These are phyloP conservation scores for Rhagium mordax DNA, from an alignment of 2,888 invertebrate genomes.

Conservation along the genomic window DNA sequence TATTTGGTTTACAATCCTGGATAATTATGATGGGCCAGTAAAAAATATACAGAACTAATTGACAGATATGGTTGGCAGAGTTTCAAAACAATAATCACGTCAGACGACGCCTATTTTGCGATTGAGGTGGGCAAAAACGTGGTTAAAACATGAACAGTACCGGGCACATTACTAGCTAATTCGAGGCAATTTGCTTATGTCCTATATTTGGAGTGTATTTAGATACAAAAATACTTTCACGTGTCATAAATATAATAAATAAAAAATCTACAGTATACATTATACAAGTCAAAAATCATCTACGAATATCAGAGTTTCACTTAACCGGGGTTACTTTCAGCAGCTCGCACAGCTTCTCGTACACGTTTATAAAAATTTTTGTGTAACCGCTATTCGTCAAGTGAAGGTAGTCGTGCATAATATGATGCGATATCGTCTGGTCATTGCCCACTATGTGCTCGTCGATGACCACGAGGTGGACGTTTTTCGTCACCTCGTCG, in stretches of 20 bases:
- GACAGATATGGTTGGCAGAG: neutral
- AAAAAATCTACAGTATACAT: constrained; percentile 20
- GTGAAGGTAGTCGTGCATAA: constrained; percentile 82
- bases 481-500: constrained; percentile 64
- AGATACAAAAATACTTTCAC: constrained; percentile 25
- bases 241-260: constrained; percentile 24
- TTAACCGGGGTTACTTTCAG: constrained; percentile 47
- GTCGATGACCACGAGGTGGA: constrained; percentile 66
- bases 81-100: neutral
- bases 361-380: constrained; percentile 75
- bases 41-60: neutral
- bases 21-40: neutral
- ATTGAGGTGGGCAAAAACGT: neutral
- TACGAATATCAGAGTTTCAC: constrained; percentile 9
- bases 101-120: constrained; percentile 1
- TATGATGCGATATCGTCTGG: constrained; percentile 75
- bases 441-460: constrained; percentile 70
- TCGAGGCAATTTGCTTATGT: neutral
- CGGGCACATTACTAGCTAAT: neutral
- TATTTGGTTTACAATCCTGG: neutral
- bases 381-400: constrained; percentile 77
- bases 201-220: neutral
- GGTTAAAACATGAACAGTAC: neutral
- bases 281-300: constrained; percentile 8
- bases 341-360: constrained; percentile 68